phyloP scores from a whole-genome alignment of 2,797 vertebrate species.

The Echiichthys vipera region DNA sequence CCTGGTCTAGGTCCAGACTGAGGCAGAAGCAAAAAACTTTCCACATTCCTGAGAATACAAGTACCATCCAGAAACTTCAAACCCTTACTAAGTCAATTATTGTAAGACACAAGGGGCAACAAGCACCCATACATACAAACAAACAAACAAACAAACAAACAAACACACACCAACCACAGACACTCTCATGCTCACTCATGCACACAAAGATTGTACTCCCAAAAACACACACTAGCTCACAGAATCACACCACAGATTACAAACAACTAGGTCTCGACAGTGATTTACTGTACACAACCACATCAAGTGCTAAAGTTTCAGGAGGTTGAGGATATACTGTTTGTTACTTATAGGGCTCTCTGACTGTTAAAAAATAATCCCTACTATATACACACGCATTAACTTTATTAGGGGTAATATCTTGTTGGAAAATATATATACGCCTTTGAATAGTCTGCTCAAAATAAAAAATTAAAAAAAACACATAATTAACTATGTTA shows the following conservation, averaged over 20 bases:
- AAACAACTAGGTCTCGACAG: constrained; percentile 78
- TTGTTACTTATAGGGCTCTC: constrained; percentile 81
- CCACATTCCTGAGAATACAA: constrained; percentile 84
- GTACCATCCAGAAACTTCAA: constrained; percentile 81
- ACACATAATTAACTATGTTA: constrained; percentile 65
- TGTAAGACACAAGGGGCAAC: constrained; percentile 80
- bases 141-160: constrained; percentile 20
- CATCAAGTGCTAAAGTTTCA: constrained; percentile 83
- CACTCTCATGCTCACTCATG: constrained; percentile 49
- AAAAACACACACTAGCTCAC: constrained; percentile 66
- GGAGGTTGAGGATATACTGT: constrained; percentile 80
- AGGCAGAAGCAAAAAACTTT: constrained; percentile 79
- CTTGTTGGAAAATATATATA: constrained; percentile 82
- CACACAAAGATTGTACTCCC: constrained; percentile 71
- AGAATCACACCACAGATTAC: constrained; percentile 75
- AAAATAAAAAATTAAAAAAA: constrained; percentile 50
- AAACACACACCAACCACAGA: constrained; percentile 31
- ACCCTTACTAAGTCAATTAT: constrained; percentile 80
- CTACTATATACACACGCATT: constrained; percentile 76
- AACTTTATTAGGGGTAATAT: constrained; percentile 73
- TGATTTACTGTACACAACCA: constrained; percentile 85
- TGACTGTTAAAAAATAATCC: constrained; percentile 83
- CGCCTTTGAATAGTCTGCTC: constrained; percentile 76
- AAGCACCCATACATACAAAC: constrained; percentile 16
- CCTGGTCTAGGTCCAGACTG: constrained; percentile 77